Base-by-base conservation (phyloP, 2,888 invertebrate species). In the Antitype chi region DNA sequence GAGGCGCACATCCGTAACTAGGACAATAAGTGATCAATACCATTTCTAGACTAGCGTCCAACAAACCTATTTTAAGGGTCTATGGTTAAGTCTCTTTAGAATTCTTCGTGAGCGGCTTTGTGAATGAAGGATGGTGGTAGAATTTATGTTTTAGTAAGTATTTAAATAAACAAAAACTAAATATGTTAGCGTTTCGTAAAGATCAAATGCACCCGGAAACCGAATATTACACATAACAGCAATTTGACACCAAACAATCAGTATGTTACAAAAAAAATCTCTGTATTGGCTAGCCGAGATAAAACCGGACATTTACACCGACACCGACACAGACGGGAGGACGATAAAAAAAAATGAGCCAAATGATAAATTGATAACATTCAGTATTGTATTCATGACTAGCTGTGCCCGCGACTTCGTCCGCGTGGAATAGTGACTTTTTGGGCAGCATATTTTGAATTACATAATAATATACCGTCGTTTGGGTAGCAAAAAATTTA, bases 21-120 rank as follows among this genome's bases (percentile, higher is more conserved):
- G 88, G 88, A 76, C 90, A 87, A 85, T 88, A 84, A 85, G 74
- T 82, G 87, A 89, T 84, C 81, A 81, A 81, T 84, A 81, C 57
- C 74, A 81, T 69, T 80, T 76, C 77, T 76, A 73, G 82, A 68
- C 60, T 15, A 28, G 25, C 70, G 57, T 52, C 23, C 71, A 69
- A 64, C 38, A 17, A 47, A 57, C 23, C 68, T 59, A 62, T 67
- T 62, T 59, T 67, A 62, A 47, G 25, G 17, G 68, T 72, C 25
- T 59, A 57, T 52, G n/a, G 17, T 47, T 60, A 67, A 53, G 52
- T 20, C 25, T 57, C 47, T 59, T 59, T 63, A n/a, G 52, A 49
- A 15, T 62, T 55, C 38, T 38, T 78, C 20, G 23, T 25, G 25
- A 38, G 7, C 47, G 9, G 53, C 7, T 53, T 28, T 55, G 13